Evolutionary conservation across 1,140 invertebrate genomes (phyloP).

Genomic region (Xylocopa sonorina): DNA sequence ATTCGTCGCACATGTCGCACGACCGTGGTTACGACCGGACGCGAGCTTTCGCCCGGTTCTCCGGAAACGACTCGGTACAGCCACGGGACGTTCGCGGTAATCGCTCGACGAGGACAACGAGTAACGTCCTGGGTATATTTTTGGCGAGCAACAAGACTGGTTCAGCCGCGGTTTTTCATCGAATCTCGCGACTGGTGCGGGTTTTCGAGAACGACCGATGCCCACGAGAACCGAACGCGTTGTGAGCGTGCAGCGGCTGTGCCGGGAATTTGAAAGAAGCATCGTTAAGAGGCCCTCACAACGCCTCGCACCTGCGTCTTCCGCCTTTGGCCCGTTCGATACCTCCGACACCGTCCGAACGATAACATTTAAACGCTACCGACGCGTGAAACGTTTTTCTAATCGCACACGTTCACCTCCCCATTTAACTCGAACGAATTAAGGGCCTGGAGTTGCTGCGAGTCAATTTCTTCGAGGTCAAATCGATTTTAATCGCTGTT

Average conservation of each 20-base stretch:
- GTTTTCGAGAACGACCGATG: slow-evolving; percentile 16
- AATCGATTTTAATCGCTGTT: no score
- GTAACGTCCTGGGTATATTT: no score
- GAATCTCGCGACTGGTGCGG: neutral
- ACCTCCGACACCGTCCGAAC: neutral
- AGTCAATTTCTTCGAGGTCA: no score
- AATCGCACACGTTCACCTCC: no score
- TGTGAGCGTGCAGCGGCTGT: neutral
- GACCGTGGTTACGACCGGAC: neutral
- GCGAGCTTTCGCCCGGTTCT: neutral
- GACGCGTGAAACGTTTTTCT: no score
- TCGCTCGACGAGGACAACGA: neutral
- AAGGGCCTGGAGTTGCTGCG: no score
- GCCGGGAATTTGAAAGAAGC: slow-evolving; percentile 42
- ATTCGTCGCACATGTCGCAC: slow-evolving; percentile 1
- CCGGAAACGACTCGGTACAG: neutral
- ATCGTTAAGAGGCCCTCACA: slow-evolving; percentile 18
- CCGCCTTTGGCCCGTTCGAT: neutral
- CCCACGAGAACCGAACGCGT: slow-evolving; percentile 37
- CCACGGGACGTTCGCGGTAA: no score
- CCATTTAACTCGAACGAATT: no score
- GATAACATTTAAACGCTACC: neutral
- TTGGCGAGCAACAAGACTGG: neutral
- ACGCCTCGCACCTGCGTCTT: slow-evolving; percentile 42
- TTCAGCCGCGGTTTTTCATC: neutral